These are phyloP conservation scores for Bombus superbus DNA, from an alignment of 1,140 invertebrate species.

Conservation along the genomic window DNA sequence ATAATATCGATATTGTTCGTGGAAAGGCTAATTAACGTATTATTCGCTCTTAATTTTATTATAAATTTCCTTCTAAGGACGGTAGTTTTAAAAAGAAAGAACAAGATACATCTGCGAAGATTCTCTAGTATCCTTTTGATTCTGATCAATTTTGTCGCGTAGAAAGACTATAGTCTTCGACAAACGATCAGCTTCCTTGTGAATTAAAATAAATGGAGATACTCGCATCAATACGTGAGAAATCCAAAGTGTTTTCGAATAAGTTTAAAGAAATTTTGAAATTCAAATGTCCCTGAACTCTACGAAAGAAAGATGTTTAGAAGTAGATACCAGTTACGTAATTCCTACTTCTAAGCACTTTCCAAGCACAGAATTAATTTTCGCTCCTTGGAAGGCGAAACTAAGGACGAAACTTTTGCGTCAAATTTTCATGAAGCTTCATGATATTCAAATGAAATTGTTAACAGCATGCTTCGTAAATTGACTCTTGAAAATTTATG, in stretches of 20 bases:
- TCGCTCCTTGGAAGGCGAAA: background rate
- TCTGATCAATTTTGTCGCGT: too few relatives aligned
- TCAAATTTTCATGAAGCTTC: background rate
- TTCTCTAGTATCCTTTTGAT: too few relatives aligned
- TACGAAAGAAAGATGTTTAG: background rate
- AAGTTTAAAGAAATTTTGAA: background rate
- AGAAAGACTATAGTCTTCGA: too few relatives aligned
- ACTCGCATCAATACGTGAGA: too few relatives aligned
- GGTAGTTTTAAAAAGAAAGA: too few relatives aligned
- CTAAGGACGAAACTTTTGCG: background rate
- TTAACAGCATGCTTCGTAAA: background rate
- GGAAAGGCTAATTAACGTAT: too few relatives aligned
- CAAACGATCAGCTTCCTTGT: too few relatives aligned
- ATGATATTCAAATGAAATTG: slow-evolving; percentile 27
- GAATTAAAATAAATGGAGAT: too few relatives aligned
- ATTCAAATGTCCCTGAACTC: background rate
- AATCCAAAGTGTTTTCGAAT: background rate
- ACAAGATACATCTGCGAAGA: too few relatives aligned
- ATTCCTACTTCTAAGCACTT: background rate
- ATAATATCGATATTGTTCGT: too few relatives aligned
- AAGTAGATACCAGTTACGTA: background rate
- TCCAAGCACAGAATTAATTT: background rate
- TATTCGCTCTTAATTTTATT: too few relatives aligned
- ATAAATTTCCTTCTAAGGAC: too few relatives aligned
- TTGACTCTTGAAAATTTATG: slow-evolving; percentile 4